Base-by-base conservation (phyloP, 2,113 vertebrate genomes). In the Mesoclemmys tuberculata region DNA sequence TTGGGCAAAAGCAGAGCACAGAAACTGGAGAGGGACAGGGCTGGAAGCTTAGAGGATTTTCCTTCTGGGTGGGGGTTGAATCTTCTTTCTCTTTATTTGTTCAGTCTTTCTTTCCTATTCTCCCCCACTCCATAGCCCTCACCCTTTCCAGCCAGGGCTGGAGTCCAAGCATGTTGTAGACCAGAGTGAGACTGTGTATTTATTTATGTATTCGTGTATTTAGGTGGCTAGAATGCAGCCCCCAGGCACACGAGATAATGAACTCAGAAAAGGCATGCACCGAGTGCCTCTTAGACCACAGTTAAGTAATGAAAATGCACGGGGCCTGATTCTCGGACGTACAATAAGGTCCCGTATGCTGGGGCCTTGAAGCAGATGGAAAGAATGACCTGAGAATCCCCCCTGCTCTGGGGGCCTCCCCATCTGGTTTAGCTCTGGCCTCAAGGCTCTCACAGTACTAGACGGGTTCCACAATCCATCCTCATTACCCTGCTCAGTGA, bases 281-380 rank as follows among this genome's bases (percentile, higher is more conserved):
- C 11, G 11, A 52, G 82, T 71, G 12, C 64, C 24, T 92, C 74
- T 41, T 74, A 18, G 82, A 55, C 16, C 52, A 35, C 38, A 58
- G 21, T 48, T 64, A 68, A 89, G 75, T 82, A 93, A 68, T 35
- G 10, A 56, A 87, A 31, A 24, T 55, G 7, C 0, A 2, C 80
- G 44, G 74, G 89, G 5, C 35, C 44, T 1, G 1, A 38, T 41
- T 88, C 10, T 31, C 7, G n/a, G 1, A 46, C 13, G 54, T 52
- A n/a, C 75, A n/a, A 1, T 0, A 3, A 3, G 74, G 61, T 64
- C 78, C 24, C 21, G 4, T 44, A 21, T 55, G 52, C 51, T 71
- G 0, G 78, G 61, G 14, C n/a, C 49, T 52, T 0, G 79, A 48
- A 27, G 89, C 19, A 38, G 87, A 10, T 22, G 46, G 79, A 0